Evolutionary conservation across 2,888 invertebrate species (phyloP).

Genomic region (Chesias legatella): DNA sequence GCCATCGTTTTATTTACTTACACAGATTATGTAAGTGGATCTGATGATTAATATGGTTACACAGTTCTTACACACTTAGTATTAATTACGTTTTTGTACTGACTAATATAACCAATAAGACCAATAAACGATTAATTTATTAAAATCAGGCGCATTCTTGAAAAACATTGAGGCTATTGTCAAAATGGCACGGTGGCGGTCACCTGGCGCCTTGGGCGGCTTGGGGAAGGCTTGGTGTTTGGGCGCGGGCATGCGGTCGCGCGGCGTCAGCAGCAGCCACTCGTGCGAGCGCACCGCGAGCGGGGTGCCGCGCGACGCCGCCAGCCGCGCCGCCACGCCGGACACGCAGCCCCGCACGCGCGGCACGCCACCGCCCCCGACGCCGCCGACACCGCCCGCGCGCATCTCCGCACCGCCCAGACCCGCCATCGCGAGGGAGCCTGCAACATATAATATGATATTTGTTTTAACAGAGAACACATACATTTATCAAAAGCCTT

Average conservation of each 20-base stretch:
- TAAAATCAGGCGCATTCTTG: too few relatives aligned
- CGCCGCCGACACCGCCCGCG: constrained; percentile 56
- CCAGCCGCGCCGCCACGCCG: constrained; percentile 65
- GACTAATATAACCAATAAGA: too few relatives aligned
- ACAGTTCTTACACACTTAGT: too few relatives aligned
- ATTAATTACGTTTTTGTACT: too few relatives aligned
- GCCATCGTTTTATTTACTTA: too few relatives aligned
- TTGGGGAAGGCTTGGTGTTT: constrained; percentile 92
- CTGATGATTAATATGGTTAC: too few relatives aligned
- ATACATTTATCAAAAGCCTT: too few relatives aligned
- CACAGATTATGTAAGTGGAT: too few relatives aligned
- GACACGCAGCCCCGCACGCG: constrained; percentile 62
- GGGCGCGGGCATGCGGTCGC: constrained; percentile 89
- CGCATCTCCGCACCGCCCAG: constrained; percentile 74
- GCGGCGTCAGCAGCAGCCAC: constrained; percentile 88
- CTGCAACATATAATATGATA: constrained; percentile 38
- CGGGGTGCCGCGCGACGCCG: constrained; percentile 58
- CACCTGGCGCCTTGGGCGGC: constrained; percentile 93
- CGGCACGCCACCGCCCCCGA: constrained; percentile 48
- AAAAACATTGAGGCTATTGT: too few relatives aligned
- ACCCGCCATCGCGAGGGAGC: constrained; percentile 78
- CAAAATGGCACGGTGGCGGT: too few relatives aligned
- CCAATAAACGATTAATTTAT: too few relatives aligned
- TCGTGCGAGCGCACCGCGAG: constrained; percentile 76
- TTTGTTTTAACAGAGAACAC: background rate